These are phyloP conservation scores for Phycodurus eques DNA, from an alignment of 2,113 vertebrate genomes.

Conservation along the genomic window DNA sequence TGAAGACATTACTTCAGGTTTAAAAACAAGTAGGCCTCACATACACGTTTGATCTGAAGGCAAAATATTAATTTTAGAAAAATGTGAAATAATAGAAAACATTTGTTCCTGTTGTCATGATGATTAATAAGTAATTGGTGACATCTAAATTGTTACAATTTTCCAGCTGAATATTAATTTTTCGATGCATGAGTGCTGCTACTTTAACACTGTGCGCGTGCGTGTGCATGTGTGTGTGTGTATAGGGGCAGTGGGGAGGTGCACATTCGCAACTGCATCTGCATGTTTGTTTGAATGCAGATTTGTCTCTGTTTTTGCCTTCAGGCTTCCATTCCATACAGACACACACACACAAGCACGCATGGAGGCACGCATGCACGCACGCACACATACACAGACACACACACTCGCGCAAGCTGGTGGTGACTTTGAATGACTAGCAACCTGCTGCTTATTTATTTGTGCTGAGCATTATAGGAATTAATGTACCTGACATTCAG, in stretches of 20 bases:
- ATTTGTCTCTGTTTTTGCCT: constrained; percentile 80
- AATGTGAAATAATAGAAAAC: neutral
- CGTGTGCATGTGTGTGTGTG: neutral
- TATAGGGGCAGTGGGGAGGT: constrained; percentile 40
- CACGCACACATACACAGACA: constrained; percentile 40
- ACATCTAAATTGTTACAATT: neutral
- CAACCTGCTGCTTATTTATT: constrained; percentile 90
- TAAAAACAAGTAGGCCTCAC: too few species aligned
- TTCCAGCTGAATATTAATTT: neutral
- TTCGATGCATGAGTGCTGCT: neutral
- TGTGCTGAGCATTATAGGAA: constrained; percentile 92
- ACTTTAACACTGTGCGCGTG: neutral
- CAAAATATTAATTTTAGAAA: neutral
- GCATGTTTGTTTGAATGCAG: constrained; percentile 59
- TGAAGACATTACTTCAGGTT: neutral
- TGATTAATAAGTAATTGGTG: neutral
- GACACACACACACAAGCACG: constrained; percentile 67
- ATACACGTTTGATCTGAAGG: neutral
- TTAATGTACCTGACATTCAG: constrained; percentile 94
- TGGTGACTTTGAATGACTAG: constrained; percentile 88
- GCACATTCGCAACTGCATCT: constrained; percentile 6
- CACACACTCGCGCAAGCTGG: constrained; percentile 78
- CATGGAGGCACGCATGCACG: constrained; percentile 16
- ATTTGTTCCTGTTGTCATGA: neutral
- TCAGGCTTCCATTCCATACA: constrained; percentile 67